Percentiles rank a stretch among this genome's conserved stretches.
phyloP scores from a whole-genome alignment of 2,113 vertebrate species.

The Chaetops frenatus region DNA sequence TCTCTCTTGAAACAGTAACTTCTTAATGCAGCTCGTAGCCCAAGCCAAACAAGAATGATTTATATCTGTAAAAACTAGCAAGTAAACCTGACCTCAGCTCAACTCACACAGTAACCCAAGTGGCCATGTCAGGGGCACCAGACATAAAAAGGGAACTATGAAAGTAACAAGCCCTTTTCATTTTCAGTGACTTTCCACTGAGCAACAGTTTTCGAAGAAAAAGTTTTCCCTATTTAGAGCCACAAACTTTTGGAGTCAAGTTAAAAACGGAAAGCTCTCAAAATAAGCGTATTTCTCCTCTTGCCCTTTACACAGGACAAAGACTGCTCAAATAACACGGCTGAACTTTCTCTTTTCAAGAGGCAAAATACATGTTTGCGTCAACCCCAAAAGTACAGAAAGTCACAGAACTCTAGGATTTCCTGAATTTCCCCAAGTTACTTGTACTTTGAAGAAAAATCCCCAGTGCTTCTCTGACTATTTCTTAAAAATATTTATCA shows the following conservation, averaged over 20 bases:
- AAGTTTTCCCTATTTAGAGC: neutral
- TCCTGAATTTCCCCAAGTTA: neutral
- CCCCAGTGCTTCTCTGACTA: neutral
- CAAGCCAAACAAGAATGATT: neutral
- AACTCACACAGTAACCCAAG: neutral
- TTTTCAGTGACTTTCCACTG: neutral
- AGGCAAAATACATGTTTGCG: fast-evolving
- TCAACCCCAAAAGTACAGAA: neutral
- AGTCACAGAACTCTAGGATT: neutral
- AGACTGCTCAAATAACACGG: neutral
- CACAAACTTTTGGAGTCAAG: neutral
- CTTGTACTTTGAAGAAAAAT: neutral
- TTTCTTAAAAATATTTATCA: neutral
- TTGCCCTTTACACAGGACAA: neutral
- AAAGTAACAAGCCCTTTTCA: neutral
- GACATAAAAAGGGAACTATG: neutral
- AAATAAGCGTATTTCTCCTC: neutral
- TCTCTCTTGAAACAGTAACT: neutral
- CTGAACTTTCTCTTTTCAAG: neutral
- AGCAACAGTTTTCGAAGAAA: neutral
- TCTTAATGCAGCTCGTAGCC: neutral
- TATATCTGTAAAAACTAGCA: neutral
- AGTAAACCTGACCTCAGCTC: neutral
- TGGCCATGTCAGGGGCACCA: neutral
- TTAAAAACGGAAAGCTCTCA: neutral